Base-by-base conservation (phyloP, 1,140 invertebrate species). In the Ridgeia piscesae region DNA sequence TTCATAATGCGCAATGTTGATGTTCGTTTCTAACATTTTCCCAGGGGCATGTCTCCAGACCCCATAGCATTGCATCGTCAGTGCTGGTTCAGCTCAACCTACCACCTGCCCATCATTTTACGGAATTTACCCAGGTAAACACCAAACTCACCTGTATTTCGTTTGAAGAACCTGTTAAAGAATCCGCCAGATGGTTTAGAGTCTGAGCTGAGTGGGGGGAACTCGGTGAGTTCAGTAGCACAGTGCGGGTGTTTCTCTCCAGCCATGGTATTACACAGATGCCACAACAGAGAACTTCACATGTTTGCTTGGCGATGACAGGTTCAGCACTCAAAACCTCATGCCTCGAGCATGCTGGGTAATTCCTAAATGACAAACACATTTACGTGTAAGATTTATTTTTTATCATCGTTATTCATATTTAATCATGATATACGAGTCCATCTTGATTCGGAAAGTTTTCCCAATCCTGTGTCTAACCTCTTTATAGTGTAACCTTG, bases 201-300 rank as follows among this genome's bases (percentile, higher is more conserved):
- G 93, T 97, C 97, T 0, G 97, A 97, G 94, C 97, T 97, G 6
- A 97, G 95, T 35, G 97, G 97, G 92, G 97, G 97, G 94, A 98
- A 98, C 95, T 98, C 97, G 88, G 98, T 98, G 48, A 98, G 58
- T 77, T 77, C 58, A 17, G 58, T 77, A 31, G 27, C 58, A 27
- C 58, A 2, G 58, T 0, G 58, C 14, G 27, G 58, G 27, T 21
- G 58, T 77, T 77, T 77, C 58, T 77, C 58, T 77, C 58, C 58
- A 21, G 58, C 58, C 58, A 77, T 77, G 17, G 11, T 77, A 4
- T 77, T 77, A 2, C 27, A 21, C 2, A 21, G 14, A 77, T 31
- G 58, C 27, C 17, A 2, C 8, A 77, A 21, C 4, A 14, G 17
- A 77, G 27, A 14, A 77, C 58, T 77, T 77, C 58, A 77, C 27